phyloP scores from a whole-genome alignment of 2,113 vertebrate species.

The Sarotherodon lohbergeri region DNA sequence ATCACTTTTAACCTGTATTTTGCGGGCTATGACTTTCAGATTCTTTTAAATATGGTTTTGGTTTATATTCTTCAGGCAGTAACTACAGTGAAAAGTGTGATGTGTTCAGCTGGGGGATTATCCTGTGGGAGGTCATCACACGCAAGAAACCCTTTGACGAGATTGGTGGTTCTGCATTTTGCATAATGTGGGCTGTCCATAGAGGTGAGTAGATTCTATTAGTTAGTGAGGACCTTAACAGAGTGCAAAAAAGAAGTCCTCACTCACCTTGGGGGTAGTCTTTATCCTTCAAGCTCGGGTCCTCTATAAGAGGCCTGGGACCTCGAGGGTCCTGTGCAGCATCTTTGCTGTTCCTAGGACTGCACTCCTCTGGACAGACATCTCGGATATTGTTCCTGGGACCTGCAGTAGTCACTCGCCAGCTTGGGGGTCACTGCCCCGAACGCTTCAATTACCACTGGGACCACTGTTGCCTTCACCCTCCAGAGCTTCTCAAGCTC shows the following conservation, averaged over 20 bases:
- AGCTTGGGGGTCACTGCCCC: neutral
- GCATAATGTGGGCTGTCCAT: constrained; percentile 98
- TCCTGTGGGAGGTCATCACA: constrained; percentile 97
- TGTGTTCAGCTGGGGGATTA: constrained; percentile 97
- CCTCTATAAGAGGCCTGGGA: neutral
- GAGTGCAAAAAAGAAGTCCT: neutral
- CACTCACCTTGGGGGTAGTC: neutral
- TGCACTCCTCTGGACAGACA: neutral
- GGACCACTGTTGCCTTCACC: neutral
- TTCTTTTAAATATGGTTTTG: neutral
- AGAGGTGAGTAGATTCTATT: constrained; percentile 72
- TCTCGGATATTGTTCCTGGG: neutral
- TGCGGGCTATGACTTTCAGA: neutral
- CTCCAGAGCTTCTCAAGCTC: neutral
- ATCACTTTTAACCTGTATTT: neutral
- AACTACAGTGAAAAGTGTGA: constrained; percentile 99
- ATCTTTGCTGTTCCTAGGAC: neutral
- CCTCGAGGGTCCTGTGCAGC: neutral
- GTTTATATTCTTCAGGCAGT: constrained; percentile 75
- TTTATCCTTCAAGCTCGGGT: neutral
- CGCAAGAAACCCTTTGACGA: constrained; percentile 97
- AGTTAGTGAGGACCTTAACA: neutral
- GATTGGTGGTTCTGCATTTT: constrained; percentile 93
- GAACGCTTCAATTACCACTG: neutral
- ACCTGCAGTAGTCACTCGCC: neutral